These are phyloP conservation scores for Drosophila nasuta DNA, from an alignment of 1,140 invertebrate genomes.

Conservation along the genomic window DNA sequence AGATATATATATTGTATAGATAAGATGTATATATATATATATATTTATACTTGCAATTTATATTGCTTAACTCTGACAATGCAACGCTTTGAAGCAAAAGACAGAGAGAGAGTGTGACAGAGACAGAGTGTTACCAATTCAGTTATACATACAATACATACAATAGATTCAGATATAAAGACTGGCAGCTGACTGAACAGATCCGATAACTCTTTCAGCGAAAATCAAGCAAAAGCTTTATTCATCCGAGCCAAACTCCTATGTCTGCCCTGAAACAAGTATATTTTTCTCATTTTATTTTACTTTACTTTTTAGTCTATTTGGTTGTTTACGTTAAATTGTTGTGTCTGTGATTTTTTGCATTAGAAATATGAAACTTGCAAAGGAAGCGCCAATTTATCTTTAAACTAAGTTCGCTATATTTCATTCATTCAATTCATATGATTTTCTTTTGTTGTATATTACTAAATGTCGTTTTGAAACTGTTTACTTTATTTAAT, in stretches of 20 bases:
- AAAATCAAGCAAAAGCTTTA: constrained; percentile 49
- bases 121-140: constrained; percentile 35
- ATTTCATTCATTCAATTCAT: constrained; percentile 39
- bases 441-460: constrained; percentile 52
- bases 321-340: constrained; percentile 36
- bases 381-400: constrained; percentile 78
- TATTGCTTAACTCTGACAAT: constrained; percentile 80
- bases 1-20: constrained; percentile 65
- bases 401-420: constrained; percentile 64
- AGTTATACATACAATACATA: constrained; percentile 37
- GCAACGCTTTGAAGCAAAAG: constrained; percentile 77
- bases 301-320: constrained; percentile 41
- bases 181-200: constrained; percentile 30
- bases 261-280: constrained; percentile 51
- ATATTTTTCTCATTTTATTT: constrained; percentile 19
- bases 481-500: constrained; percentile 33
- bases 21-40: constrained; percentile 51
- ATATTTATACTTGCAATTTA: constrained; percentile 73
- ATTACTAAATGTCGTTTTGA: constrained; percentile 66
- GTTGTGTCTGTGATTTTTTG: constrained; percentile 49
- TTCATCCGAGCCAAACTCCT: constrained; percentile 19
- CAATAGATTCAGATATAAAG: constrained; percentile 27
- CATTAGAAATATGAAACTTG: constrained; percentile 76
- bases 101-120: constrained; percentile 51
- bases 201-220: constrained; percentile 20